Evolutionary conservation across 2,797 vertebrate genomes (phyloP).

Genomic region (Gobionotothen gibberifrons): DNA sequence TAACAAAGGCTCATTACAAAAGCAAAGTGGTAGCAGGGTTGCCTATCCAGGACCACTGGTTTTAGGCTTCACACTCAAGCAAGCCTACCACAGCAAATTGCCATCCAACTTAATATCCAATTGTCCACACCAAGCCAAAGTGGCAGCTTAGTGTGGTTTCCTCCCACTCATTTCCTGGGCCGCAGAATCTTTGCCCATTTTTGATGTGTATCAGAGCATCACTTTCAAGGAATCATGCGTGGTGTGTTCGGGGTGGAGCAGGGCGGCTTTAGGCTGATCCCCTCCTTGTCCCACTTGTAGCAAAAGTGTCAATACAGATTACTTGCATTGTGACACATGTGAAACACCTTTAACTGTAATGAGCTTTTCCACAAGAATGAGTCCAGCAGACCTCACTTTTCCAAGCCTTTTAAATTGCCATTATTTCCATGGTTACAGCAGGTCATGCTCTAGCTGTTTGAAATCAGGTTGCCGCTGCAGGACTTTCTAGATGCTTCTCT

Average conservation of each 20-base stretch:
- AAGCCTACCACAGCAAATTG: conserved; percentile 38
- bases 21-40: conserved; percentile 18
- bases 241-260: conserved; percentile 26
- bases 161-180: conserved; percentile 49
- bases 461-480: conserved; percentile 66
- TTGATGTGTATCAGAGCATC: conserved; percentile 63
- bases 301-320: conserved; percentile 72
- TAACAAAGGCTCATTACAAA: conserved; percentile 15
- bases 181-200: conserved; percentile 39
- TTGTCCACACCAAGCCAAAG: conserved; percentile 30
- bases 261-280: conserved; percentile 52
- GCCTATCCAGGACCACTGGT: conserved; percentile 14
- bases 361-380: conserved; percentile 74
- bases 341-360: conserved; percentile 74
- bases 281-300: conserved; percentile 44
- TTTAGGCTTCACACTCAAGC: conserved; percentile 21
- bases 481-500: conserved; percentile 69
- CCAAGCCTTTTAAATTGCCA: conserved; percentile 68
- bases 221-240: conserved; percentile 36
- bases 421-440: conserved; percentile 79
- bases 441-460: conserved; percentile 73
- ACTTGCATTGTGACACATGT: conserved; percentile 69
- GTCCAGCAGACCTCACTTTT: conserved; percentile 50
- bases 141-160: conserved; percentile 41
- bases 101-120: conserved; percentile 36